These are phyloP conservation scores for Dynastes tityus DNA, from an alignment of 2,888 invertebrate species.

Conservation along the genomic window DNA sequence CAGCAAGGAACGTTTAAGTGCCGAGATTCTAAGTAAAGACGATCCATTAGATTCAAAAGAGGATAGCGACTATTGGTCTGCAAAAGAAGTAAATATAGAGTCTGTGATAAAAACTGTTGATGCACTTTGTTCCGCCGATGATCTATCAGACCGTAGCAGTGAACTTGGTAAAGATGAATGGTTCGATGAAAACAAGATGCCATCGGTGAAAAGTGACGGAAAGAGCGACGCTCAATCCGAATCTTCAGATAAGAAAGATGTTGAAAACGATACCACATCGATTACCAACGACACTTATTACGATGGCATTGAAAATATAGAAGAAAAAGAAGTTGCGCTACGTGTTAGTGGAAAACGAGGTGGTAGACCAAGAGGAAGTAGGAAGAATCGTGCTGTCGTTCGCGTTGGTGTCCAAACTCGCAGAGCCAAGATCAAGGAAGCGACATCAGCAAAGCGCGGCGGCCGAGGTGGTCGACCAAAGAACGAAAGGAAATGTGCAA, in stretches of 20 bases:
- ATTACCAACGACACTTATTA: conserved; percentile 49
- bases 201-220: conserved; percentile 42
- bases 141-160: conserved; percentile 68
- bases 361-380: conserved; percentile 64
- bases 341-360: conserved; percentile 56
- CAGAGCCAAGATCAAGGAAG: conserved; percentile 68
- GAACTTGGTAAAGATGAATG: conserved; percentile 53
- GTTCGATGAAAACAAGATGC: conserved; percentile 49
- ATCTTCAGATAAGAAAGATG: conserved; percentile 48
- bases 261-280: conserved; percentile 49
- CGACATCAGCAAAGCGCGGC: conserved; percentile 63
- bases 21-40: conserved; percentile 68
- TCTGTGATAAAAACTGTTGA: conserved; percentile 87
- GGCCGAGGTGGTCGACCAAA: conserved; percentile 72
- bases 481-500: conserved; percentile 73
- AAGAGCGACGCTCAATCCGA: conserved; percentile 45
- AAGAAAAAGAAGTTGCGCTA: conserved; percentile 54
- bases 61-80: conserved; percentile 85
- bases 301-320: conserved; percentile 62
- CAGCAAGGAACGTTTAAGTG: conserved; percentile 66
- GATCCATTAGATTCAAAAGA: conserved; percentile 74
- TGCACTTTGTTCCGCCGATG: conserved; percentile 75
- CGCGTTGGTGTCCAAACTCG: conserved; percentile 74
- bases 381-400: conserved; percentile 66
- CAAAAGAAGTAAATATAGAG: conserved; percentile 85